Percentiles rank a stretch among this genome's conserved stretches.
phyloP scores from a whole-genome alignment of 2,113 vertebrate species.

The Hemiscyllium ocellatum region DNA sequence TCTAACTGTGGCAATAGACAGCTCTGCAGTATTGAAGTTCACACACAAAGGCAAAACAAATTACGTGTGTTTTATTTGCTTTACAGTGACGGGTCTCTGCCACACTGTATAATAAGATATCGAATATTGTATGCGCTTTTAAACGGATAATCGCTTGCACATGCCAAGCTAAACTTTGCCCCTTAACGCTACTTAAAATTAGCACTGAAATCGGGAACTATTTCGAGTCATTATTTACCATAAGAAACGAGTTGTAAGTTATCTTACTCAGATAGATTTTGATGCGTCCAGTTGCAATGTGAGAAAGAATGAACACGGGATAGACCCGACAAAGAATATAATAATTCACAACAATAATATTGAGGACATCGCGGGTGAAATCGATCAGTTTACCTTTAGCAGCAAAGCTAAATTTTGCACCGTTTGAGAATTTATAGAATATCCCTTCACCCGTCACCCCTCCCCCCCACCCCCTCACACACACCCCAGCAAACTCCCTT shows the following conservation, averaged over 20 bases:
- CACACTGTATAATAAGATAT: neutral
- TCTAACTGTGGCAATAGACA: neutral
- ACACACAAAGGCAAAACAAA: neutral
- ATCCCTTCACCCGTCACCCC: too few relatives aligned
- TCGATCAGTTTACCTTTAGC: neutral
- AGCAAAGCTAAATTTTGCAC: neutral
- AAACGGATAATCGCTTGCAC: neutral
- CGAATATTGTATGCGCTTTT: neutral
- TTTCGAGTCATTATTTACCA: neutral
- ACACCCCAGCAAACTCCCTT: neutral
- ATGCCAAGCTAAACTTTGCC: too few relatives aligned
- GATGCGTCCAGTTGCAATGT: neutral
- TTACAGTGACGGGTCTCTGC: neutral
- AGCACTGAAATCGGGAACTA: neutral
- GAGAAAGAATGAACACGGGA: too few relatives aligned
- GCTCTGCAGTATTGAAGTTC: neutral
- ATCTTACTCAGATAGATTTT: neutral
- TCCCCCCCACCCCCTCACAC: too few relatives aligned
- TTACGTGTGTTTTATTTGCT: neutral
- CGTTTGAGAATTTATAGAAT: neutral
- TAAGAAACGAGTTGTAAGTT: neutral
- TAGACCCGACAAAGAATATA: neutral
- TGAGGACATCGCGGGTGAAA: neutral
- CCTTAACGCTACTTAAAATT: neutral
- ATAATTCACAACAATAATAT: neutral